Evolutionary conservation across 2,888 invertebrate species (phyloP).

Genomic region (Platycheirus albimanus): DNA sequence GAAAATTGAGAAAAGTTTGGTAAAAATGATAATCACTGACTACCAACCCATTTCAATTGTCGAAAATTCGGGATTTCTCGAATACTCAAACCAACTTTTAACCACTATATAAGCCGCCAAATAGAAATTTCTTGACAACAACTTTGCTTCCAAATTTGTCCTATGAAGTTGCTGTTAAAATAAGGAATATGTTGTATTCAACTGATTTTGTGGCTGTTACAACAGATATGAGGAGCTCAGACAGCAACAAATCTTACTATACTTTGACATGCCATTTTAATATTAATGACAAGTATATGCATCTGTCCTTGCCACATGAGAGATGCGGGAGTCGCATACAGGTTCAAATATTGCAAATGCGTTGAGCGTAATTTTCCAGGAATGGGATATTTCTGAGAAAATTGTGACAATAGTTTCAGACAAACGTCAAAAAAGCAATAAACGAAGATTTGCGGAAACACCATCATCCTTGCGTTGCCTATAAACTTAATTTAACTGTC

Average conservation of each 20-base stretch:
- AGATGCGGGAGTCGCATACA: constrained; percentile 14
- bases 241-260: constrained; percentile 10
- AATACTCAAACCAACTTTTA: constrained; percentile 17
- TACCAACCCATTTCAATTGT: constrained; percentile 25
- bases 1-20: constrained; percentile 11
- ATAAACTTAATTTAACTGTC: too few relatives aligned
- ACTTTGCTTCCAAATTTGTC: constrained; percentile 29
- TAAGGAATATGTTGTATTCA: constrained; percentile 12
- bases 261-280: constrained; percentile 21
- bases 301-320: constrained; percentile 18
- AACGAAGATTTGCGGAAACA: constrained; percentile 32
- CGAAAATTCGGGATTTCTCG: constrained; percentile 18
- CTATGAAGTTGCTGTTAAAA: constrained; percentile 18
- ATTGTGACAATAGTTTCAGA: constrained; percentile 34
- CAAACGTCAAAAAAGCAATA: too few relatives aligned
- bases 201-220: background rate
- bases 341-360: constrained; percentile 5
- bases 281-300: constrained; percentile 21
- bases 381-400: constrained; percentile 19
- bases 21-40: constrained; percentile 24
- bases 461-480: constrained; percentile 40
- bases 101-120: constrained; percentile 18
- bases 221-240: constrained; percentile 25
- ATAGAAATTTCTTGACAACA: constrained; percentile 27
- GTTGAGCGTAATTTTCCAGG: background rate